Percentiles rank a stretch among this genome's conserved stretches.
These are phyloP conservation scores for Erpobdella octoculata DNA, from an alignment of 2,888 invertebrate genomes.

Conservation along the genomic window DNA sequence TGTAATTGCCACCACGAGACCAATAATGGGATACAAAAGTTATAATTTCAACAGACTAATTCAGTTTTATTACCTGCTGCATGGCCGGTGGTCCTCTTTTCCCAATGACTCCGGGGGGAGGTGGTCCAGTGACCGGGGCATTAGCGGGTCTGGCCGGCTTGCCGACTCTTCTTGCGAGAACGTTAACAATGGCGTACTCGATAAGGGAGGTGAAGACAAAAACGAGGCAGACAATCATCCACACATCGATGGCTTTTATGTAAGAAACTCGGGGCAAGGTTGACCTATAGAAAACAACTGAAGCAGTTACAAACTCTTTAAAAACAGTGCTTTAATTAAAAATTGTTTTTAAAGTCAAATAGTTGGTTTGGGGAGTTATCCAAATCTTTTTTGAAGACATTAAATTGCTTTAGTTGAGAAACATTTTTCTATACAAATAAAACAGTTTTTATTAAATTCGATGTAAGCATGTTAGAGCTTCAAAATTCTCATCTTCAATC, in stretches of 20 bases:
- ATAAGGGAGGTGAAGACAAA: conserved; percentile 32
- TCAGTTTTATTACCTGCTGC: background rate
- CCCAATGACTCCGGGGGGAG: background rate
- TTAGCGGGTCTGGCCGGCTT: conserved; percentile 1
- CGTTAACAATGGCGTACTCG: conserved; percentile 32
- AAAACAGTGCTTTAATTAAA: too few species aligned
- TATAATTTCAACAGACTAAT: background rate
- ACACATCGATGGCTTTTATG: conserved; percentile 32
- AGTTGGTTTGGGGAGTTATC: too few species aligned
- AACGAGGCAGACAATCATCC: conserved; percentile 32
- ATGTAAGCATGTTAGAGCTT: too few species aligned
- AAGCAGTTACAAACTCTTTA: too few species aligned
- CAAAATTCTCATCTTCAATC: too few species aligned
- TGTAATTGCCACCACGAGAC: background rate
- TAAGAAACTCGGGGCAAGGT: conserved; percentile 27
- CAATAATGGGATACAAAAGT: background rate
- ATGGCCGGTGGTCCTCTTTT: conserved; percentile 14
- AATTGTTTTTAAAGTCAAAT: too few species aligned
- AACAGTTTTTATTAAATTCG: too few species aligned
- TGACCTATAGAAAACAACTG: too few species aligned
- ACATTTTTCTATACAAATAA: too few species aligned
- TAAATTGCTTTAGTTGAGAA: too few species aligned
- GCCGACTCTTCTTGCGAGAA: conserved; percentile 25
- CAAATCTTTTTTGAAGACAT: too few species aligned
- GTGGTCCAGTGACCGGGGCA: background rate